A percentile compares a stretch with the other conserved stretches of the same genome.
Conservation (phyloP, 2,797 vertebrate species). For the Amazona finschi region DNA sequence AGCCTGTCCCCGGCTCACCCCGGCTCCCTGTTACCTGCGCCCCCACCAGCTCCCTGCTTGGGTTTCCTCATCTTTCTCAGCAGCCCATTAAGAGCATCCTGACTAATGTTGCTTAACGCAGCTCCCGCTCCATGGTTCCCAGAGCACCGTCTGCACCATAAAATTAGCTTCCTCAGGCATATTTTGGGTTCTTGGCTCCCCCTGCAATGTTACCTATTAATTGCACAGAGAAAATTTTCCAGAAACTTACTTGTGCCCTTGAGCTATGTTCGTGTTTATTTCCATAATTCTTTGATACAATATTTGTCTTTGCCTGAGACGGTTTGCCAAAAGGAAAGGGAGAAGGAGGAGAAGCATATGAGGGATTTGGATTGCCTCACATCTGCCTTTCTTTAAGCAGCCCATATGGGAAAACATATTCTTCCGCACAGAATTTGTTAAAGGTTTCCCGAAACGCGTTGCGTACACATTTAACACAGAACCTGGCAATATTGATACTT, state of each 20-base stretch:
- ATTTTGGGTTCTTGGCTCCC: not conserved
- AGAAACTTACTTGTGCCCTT: conserved; percentile 64
- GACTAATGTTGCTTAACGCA: conserved; percentile 52
- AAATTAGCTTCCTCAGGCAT: conserved; percentile 54
- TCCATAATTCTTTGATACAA: conserved; percentile 61
- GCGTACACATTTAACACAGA: conserved; percentile 23
- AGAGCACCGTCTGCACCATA: conserved; percentile 33
- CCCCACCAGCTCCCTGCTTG: not conserved
- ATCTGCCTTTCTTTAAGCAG: conserved; percentile 69
- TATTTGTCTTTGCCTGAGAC: conserved; percentile 69
- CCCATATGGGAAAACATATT: conserved; percentile 76
- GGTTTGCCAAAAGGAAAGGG: conserved; percentile 62
- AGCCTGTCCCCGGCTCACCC: not conserved
- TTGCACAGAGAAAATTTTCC: conserved; percentile 46
- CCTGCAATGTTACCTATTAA: conserved; percentile 37
- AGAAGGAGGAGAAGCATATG: conserved; percentile 49
- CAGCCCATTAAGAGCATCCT: conserved; percentile 46
- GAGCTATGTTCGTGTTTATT: conserved; percentile 67
- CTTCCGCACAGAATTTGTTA: conserved; percentile 69
- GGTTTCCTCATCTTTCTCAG: not conserved
- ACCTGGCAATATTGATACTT: conserved; percentile 44
- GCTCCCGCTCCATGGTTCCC: conserved; percentile 49
- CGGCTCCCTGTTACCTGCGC: not conserved
- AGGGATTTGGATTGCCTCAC: conserved; percentile 67
- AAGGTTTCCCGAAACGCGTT: conserved; percentile 30